Conservation (phyloP, 2,888 invertebrate genomes). For the Tetheella fluctuosa region DNA sequence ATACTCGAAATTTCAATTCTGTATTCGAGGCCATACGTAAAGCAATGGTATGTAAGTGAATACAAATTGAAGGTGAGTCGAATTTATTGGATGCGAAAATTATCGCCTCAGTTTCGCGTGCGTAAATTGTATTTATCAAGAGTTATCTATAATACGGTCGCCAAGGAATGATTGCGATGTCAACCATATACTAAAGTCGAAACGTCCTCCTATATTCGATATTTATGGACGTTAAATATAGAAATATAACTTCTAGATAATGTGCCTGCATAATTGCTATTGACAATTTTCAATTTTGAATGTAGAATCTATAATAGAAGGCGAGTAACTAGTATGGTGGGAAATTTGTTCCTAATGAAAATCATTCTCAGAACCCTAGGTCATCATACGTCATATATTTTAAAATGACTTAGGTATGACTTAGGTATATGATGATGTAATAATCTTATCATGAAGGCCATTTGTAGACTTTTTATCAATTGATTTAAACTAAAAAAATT, state of each 20-base stretch:
- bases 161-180: conserved; percentile 42
- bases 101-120: conserved; percentile 54
- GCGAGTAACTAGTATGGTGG: not conserved
- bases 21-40: conserved; percentile 34
- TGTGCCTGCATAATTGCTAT: conserved; percentile 2
- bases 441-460: too few species aligned
- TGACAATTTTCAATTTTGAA: not conserved
- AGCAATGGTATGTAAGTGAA: conserved; percentile 33
- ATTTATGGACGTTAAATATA: conserved; percentile 38
- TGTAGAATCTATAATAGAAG: not conserved
- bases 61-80: conserved; percentile 51
- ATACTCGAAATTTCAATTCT: conserved; percentile 37
- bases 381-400: too few species aligned
- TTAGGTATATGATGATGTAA: too few species aligned
- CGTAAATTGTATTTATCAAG: conserved; percentile 61
- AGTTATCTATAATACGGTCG: conserved; percentile 54
- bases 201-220: conserved; percentile 42
- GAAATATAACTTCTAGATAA: conserved; percentile 15
- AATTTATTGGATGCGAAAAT: conserved; percentile 60
- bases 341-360: not conserved
- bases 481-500: too few species aligned
- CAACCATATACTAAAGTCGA: conserved; percentile 42
- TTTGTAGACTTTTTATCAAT: too few species aligned
- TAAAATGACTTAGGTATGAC: too few species aligned
- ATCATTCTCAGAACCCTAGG: too few species aligned